Evolutionary conservation across 2,113 vertebrate species (phyloP), one percentile per base, ranked within the genome.

Genomic region (Cyanoderma ruficeps): DNA sequence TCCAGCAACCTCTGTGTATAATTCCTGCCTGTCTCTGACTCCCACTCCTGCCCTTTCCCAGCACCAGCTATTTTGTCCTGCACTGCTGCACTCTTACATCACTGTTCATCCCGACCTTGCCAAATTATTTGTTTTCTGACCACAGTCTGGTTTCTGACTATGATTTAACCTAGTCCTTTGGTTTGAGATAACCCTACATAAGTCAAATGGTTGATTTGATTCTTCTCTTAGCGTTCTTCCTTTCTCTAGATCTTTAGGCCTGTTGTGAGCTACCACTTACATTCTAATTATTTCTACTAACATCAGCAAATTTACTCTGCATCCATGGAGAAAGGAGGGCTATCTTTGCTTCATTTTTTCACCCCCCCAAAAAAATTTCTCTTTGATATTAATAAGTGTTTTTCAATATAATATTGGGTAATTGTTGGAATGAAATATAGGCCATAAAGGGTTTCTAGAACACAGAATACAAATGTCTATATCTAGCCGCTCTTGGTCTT

Each of bases 281-380:
- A 5, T 49, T 47, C 8, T 80, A 15, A 4, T 28, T 80, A 25
- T 83, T 69, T 89, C 31, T 30, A 68, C 16, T 53, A 69, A 65
- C 18, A 63, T 37, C 22, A 57, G 13, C 11, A 83, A 61, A 65
- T 57, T 49, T 2, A 4, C 3, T 80, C 21, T 7, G 22, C 12
- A 52, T 46, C 31, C 47, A 33, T 5, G 8, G 14, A 74, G 16
- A 20, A 78, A 74, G 11, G 7, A 85, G 7, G 6, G 30, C 13
- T 13, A 35, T 11, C 9, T 57, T 79, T 76, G 7, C 3, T 82
- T 63, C 7, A 42, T 69, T 77, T 70, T 85, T 16, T 61, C 55
- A 65, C 2, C 0, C 6, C 6, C 10, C 1, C 39, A 39, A 15
- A 33, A 61, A 55, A 4, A 55, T 30, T 19, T 37, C 20, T 8